Base-by-base conservation (phyloP, 2,113 vertebrate genomes). In the Gila orcuttii region DNA sequence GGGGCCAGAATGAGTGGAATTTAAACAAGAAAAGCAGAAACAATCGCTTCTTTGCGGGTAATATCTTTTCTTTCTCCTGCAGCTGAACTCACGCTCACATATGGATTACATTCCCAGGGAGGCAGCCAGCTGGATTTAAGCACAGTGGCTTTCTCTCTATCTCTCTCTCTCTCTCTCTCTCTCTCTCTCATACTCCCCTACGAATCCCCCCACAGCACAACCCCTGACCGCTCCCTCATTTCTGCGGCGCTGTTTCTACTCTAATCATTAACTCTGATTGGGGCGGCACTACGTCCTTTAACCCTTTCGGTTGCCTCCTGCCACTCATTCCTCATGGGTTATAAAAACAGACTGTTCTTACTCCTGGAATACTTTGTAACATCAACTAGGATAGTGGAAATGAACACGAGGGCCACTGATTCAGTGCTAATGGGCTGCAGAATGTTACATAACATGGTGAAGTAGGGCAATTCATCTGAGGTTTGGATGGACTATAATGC, bases 1-100 rank as follows among this genome's bases (percentile, higher is more conserved):
- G 87, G 57, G 86, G 73, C 78, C 80, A 86, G 88, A 89, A 93
- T 87, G 91, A 90, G 86, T 89, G 91, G 91, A 93, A 92, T 92
- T 91, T 87, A 86, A 90, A 89, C 85, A 87, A 88, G 69, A 86
- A 85, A 87, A 86, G 87, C 78, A 88, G 89, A 91, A 92, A 90
- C 90, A 91, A 90, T 90, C 69, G 36, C 82, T 85, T 90, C 86
- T 90, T 90, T 87, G 78, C 88, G 39, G 85, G 59, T 83, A 83
- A 86, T 87, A 87, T 88, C 66, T 90, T 86, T 91, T 89, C 82
- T 90, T 90, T 87, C 87, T 86, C 81, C 87, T 83, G 85, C 82
- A 85, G 85, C 86, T 90, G 86, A 88, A 89, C 88, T 85, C 64
- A 47, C 23, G 73, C 74, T 64, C 86, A 89, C 90, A 93, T 90